Percentiles rank a stretch among this genome's conserved stretches.
Evolutionary conservation across 2,888 invertebrate genomes (phyloP).

Genomic region (Coenonympha arcania): DNA sequence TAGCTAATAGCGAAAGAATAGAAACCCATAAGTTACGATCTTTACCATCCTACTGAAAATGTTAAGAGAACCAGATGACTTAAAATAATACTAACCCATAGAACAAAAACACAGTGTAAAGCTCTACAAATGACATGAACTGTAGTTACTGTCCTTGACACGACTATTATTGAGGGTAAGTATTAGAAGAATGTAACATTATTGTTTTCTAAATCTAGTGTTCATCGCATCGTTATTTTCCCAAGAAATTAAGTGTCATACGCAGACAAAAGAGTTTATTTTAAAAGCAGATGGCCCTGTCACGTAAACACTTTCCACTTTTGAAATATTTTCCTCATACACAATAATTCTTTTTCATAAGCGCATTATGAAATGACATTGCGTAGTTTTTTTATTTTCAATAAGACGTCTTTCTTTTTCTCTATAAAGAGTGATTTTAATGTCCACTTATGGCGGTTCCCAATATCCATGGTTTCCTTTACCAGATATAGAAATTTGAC

Average conservation of each 20-base stretch:
- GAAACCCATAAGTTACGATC: too few relatives aligned
- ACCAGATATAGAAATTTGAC: too few relatives aligned
- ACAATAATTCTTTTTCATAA: neutral
- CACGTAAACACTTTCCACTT: constrained; percentile 9
- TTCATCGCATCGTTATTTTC: constrained; percentile 4
- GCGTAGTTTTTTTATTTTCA: too few relatives aligned
- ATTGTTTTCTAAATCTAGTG: constrained; percentile 1
- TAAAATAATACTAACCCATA: too few relatives aligned
- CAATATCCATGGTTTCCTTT: too few relatives aligned
- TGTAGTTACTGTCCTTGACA: neutral
- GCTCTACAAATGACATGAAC: neutral
- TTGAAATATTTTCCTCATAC: constrained; percentile 1
- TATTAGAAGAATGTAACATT: neutral
- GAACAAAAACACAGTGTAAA: neutral
- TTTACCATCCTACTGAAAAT: too few relatives aligned
- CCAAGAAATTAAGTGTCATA: constrained; percentile 11
- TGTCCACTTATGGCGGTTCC: too few relatives aligned
- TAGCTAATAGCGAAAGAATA: too few relatives aligned
- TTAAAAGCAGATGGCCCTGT: constrained; percentile 9
- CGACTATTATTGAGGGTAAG: neutral
- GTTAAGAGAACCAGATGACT: too few relatives aligned
- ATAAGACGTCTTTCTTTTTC: too few relatives aligned
- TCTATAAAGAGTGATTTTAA: neutral
- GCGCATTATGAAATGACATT: constrained; percentile 9
- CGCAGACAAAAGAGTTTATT: constrained; percentile 11